These are phyloP conservation scores for Bovichtus diacanthus DNA, from an alignment of 2,797 vertebrate genomes.

Conservation along the genomic window DNA sequence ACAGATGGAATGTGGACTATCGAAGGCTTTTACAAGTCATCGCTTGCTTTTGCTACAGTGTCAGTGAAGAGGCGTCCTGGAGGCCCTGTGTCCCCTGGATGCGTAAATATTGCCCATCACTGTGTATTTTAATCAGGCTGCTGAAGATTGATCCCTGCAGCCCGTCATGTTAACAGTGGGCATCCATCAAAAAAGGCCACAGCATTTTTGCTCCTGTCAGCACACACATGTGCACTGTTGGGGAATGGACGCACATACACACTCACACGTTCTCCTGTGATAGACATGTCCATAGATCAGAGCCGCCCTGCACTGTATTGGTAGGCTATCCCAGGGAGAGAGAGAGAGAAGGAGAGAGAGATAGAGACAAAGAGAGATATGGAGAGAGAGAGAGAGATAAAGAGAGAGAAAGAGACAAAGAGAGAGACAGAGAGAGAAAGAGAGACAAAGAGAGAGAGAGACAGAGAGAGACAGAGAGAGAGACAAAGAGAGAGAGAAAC, in stretches of 20 bases:
- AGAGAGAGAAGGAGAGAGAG: too few species aligned
- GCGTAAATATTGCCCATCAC: conserved; percentile 59
- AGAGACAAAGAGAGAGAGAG: too few species aligned
- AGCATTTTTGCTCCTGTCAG: conserved; percentile 63
- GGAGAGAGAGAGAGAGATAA: too few species aligned
- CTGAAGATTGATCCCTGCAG: conserved; percentile 57
- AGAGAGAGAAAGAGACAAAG: too few species aligned
- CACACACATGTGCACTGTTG: conserved; percentile 23
- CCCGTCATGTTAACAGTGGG: conserved; percentile 55
- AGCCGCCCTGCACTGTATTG: conserved; percentile 1
- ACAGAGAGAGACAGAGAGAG: too few species aligned
- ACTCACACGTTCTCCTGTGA: conserved; percentile 8
- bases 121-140: conserved; percentile 71
- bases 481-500: too few species aligned
- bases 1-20: not conserved
- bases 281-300: conserved; percentile 51
- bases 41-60: not conserved
- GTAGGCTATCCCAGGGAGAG: conserved; percentile 38
- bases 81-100: conserved; percentile 16
- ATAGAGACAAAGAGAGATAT: too few species aligned
- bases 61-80: not conserved
- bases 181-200: conserved; percentile 62
- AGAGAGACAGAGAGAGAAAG: too few species aligned
- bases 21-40: not conserved
- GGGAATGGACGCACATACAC: not conserved